Evolutionary conservation across 2,888 invertebrate species (phyloP).

Genomic region (Nebria brevicollis): DNA sequence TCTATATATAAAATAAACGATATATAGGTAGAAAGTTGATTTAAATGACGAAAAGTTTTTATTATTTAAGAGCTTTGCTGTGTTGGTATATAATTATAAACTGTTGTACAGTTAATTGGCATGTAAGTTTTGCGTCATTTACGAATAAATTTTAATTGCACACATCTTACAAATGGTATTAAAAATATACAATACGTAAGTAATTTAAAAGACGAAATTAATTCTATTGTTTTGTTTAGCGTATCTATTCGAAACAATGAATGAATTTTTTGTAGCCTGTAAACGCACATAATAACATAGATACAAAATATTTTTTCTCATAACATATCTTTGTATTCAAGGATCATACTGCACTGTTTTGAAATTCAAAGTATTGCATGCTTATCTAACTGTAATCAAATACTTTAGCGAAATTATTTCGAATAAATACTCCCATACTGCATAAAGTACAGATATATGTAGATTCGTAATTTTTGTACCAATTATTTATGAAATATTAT

Average conservation of each 20-base stretch:
- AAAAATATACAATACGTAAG: not conserved
- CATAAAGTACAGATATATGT: too few species aligned
- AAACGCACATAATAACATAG: not conserved
- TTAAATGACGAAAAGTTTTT: constrained; percentile 18
- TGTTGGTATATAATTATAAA: constrained; percentile 22
- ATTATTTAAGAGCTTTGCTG: constrained; percentile 20
- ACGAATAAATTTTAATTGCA: not conserved
- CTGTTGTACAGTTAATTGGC: constrained; percentile 4
- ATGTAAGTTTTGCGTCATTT: not conserved
- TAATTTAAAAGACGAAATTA: not conserved
- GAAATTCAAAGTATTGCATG: not conserved
- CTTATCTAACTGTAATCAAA: too few species aligned
- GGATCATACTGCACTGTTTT: not conserved
- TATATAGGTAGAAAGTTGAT: constrained; percentile 23
- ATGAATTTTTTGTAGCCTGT: not conserved
- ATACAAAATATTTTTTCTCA: not conserved
- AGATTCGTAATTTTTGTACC: too few species aligned
- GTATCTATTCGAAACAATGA: not conserved
- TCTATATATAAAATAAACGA: constrained; percentile 9
- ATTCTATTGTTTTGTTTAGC: not conserved
- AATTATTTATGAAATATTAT: too few species aligned
- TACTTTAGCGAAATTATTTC: too few species aligned
- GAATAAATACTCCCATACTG: too few species aligned
- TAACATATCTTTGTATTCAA: not conserved
- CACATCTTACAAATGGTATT: not conserved